Conservation (phyloP, 1,140 invertebrate genomes). For the Aphelenchoides fujianensis region DNA sequence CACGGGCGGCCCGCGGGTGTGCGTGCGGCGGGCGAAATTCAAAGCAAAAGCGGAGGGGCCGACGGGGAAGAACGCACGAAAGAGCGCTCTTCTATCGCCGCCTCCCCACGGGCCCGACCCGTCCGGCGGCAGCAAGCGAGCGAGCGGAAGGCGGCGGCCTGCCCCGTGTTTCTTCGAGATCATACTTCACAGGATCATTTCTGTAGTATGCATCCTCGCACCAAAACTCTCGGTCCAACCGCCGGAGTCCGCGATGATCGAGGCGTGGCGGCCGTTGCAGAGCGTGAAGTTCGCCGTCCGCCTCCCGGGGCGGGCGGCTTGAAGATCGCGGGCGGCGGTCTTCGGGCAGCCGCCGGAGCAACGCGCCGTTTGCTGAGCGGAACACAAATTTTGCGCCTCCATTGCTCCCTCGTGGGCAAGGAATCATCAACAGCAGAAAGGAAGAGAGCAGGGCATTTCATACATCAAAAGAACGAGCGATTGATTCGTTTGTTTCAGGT, state of each 20-base stretch:
- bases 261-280: constrained; percentile 26
- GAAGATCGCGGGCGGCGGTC: constrained; percentile 24
- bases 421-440: background rate
- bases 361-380: constrained; percentile 32
- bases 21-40: too few species aligned
- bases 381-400: constrained; percentile 23
- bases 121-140: background rate
- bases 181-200: constrained; percentile 44
- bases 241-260: constrained; percentile 37
- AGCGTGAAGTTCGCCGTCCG: constrained; percentile 34
- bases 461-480: background rate
- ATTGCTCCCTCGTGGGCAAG: background rate
- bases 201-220: constrained; percentile 34
- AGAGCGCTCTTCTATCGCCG: background rate
- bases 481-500: too few species aligned
- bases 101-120: background rate
- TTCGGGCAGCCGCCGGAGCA: constrained; percentile 1
- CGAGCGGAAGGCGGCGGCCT: background rate
- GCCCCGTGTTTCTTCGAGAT: constrained; percentile 32
- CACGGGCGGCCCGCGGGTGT: too few species aligned
- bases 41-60: too few species aligned
- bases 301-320: background rate
- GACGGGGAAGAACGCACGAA: too few species aligned
- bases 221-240: constrained; percentile 7
- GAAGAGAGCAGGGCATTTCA: too few species aligned